These are phyloP conservation scores for Nesidiocoris tenuis DNA, from an alignment of 2,888 invertebrate genomes.

Conservation along the genomic window DNA sequence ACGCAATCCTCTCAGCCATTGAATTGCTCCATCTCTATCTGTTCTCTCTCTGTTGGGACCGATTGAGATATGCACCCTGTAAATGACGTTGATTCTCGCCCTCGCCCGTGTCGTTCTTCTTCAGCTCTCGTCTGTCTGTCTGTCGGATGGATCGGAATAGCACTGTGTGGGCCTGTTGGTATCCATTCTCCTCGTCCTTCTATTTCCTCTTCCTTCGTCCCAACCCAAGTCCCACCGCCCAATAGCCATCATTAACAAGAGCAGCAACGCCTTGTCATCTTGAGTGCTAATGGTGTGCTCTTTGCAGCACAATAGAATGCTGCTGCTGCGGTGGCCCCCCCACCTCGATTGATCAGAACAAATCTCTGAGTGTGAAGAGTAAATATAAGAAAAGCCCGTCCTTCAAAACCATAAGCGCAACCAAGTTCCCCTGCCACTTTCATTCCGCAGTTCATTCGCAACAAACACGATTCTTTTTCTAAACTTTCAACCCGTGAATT, in stretches of 20 bases:
- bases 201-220: too few relatives aligned
- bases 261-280: constrained; percentile 34
- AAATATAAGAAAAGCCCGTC: not conserved
- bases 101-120: not conserved
- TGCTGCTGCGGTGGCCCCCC: not conserved
- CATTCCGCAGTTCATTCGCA: not conserved
- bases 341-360: not conserved
- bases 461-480: not conserved
- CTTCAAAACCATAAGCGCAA: not conserved
- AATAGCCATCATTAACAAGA: constrained; percentile 37
- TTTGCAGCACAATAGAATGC: not conserved
- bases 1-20: not conserved
- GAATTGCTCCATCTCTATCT: constrained; percentile 20
- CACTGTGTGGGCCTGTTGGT: not conserved
- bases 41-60: constrained; percentile 5
- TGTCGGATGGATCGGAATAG: not conserved
- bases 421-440: not conserved
- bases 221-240: constrained; percentile 6
- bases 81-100: constrained; percentile 38
- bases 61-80: constrained; percentile 25
- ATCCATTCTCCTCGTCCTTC: not conserved
- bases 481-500: too few relatives aligned
- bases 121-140: not conserved
- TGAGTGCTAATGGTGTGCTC: constrained; percentile 33
- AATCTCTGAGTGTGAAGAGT: not conserved